A percentile compares a stretch with the other conserved stretches of the same genome.
Evolutionary conservation across 2,888 invertebrate species (phyloP).

Genomic region (Stegana nigrithorax): DNA sequence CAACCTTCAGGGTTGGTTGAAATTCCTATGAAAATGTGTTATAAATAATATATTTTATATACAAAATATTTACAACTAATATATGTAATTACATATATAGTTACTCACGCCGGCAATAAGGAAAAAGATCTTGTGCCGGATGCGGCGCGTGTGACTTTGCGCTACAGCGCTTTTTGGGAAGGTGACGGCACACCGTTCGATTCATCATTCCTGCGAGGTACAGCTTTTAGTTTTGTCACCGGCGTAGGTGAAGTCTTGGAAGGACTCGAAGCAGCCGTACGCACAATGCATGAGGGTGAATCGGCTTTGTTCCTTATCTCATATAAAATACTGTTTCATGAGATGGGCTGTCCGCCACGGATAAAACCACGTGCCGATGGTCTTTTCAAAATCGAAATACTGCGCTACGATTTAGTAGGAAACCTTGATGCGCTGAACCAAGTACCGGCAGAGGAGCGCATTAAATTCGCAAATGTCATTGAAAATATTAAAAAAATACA

Average conservation of each 20-base stretch:
- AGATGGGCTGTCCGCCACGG: constrained; percentile 81
- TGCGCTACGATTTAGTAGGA: constrained; percentile 71
- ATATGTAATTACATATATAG: no score
- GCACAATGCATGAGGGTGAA: constrained; percentile 85
- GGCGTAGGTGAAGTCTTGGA: constrained; percentile 68
- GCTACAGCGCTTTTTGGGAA: constrained; percentile 67
- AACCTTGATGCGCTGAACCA: constrained; percentile 66
- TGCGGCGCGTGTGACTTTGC: constrained; percentile 59
- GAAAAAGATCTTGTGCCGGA: constrained; percentile 52
- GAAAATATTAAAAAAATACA: constrained; percentile 75
- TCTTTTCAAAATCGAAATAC: constrained; percentile 79
- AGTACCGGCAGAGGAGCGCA: constrained; percentile 71
- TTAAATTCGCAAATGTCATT: constrained; percentile 73
- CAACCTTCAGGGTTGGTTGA: no score
- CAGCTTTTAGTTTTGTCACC: constrained; percentile 56
- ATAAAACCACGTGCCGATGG: constrained; percentile 81
- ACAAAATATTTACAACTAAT: no score
- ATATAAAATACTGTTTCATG: constrained; percentile 80
- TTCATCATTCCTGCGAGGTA: constrained; percentile 63
- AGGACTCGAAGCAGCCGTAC: constrained; percentile 79
- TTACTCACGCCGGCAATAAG: no score
- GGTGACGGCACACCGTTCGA: constrained; percentile 64
- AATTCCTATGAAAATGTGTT: no score
- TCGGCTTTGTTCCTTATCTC: constrained; percentile 81
- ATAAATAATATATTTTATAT: no score